Base-by-base conservation (phyloP, 2,888 invertebrate species). In the Euphydryas editha region DNA sequence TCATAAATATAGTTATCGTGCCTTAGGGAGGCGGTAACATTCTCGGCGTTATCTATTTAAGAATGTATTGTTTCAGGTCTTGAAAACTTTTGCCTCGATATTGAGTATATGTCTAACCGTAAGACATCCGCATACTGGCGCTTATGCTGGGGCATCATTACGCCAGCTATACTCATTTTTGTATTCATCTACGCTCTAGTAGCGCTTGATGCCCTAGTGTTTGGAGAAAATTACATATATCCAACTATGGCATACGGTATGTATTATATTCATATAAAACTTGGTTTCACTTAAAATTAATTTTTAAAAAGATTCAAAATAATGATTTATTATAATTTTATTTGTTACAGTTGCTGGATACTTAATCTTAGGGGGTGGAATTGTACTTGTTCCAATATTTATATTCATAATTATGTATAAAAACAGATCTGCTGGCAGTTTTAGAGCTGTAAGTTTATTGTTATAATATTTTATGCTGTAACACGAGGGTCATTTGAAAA, bases 91-190 rank as follows among this genome's bases (percentile, higher is more conserved):
- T 88, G 88, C 66, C 70, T 88, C 59, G 97, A 98, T 78, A 89
- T 96, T 37, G 96, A 97, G 82, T 97, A 95, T 81, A 97, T 97
- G 97, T 85, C 96, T 75, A 94, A 95, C 20, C 92, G 91, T 37
- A 94, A 94, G 81, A 95, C 83, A 0, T 94, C 95, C 1, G 76
- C 94, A 42, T 97, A 97, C 81, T 97, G 97, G 97, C 94, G 96
- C 69, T 73, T 95, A 46, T 97, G 96, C 73, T 98, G 97, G 97
- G 94, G 94, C 0, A 55, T 96, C 10, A 83, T 97, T 54, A 96
- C 96, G 2, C 97, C 97, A 0, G 76, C 94, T 0, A 89, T 96
- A 67, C 95, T 97, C 93, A 87, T 95, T 4, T 79, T 93, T 0
- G 96, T 97, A 60, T 94, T 97, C 75, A 76, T 96, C 10, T 97